phyloP scores from a whole-genome alignment of 1,140 invertebrate species.

The Drosophila auraria region DNA sequence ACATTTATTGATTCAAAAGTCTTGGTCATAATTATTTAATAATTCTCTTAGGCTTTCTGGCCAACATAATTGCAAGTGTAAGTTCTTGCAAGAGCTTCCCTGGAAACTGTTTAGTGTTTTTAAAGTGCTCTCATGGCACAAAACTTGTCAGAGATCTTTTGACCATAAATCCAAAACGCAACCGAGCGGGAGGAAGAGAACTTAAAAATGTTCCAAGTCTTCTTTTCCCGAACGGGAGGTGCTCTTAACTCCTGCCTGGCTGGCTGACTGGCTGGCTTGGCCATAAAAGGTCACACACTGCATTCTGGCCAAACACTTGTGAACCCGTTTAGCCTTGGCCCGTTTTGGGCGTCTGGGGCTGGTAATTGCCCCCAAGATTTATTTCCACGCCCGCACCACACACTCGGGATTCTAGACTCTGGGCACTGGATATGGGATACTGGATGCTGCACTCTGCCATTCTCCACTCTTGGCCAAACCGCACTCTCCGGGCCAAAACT shows the following conservation, averaged over 20 bases:
- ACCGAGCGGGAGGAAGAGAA: slow-evolving; percentile 43
- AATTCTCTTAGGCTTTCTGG: not conserved
- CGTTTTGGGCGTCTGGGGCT: slow-evolving; percentile 52
- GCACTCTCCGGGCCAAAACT: slow-evolving; percentile 57
- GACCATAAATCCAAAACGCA: slow-evolving; percentile 57
- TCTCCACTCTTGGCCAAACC: slow-evolving; percentile 40
- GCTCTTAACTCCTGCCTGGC: slow-evolving; percentile 22
- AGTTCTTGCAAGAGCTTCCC: slow-evolving; percentile 30
- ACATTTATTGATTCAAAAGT: not conserved
- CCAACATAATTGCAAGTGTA: slow-evolving; percentile 4
- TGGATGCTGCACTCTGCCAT: slow-evolving; percentile 15
- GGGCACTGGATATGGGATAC: not conserved
- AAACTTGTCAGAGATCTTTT: slow-evolving; percentile 57
- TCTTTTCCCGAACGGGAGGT: slow-evolving; percentile 9
- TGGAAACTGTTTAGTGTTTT: slow-evolving; percentile 70
- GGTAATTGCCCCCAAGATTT: slow-evolving; percentile 78
- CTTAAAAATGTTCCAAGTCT: slow-evolving; percentile 60
- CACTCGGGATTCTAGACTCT: slow-evolving; percentile 11
- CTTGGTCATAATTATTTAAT: not conserved
- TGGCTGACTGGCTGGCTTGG: slow-evolving; percentile 9
- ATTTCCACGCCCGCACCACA: slow-evolving; percentile 73
- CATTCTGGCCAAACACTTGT: slow-evolving; percentile 63
- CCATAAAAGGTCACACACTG: slow-evolving; percentile 65
- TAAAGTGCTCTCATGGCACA: slow-evolving; percentile 49
- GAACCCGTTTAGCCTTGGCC: slow-evolving; percentile 64